A percentile compares a stretch with the other conserved stretches of the same genome.
These are phyloP conservation scores for Gerris lacustris DNA, from an alignment of 2,888 invertebrate genomes.

Conservation along the genomic window DNA sequence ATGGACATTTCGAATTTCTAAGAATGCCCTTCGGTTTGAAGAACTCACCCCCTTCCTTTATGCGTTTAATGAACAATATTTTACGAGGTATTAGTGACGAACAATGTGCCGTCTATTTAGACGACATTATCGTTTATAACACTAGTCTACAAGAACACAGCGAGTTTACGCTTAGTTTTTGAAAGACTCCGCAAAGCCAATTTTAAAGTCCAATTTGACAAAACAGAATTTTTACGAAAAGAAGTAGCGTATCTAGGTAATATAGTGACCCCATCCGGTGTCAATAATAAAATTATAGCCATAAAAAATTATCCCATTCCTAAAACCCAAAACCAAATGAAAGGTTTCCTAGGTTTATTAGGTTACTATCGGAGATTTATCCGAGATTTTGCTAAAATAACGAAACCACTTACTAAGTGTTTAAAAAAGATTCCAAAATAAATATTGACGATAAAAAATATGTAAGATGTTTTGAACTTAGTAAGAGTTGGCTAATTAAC, in stretches of 20 bases:
- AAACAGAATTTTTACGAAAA: conserved; percentile 18
- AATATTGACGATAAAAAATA: background rate
- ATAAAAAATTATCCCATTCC: conserved; percentile 18
- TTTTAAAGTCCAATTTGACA: conserved; percentile 19
- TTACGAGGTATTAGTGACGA: conserved; percentile 11
- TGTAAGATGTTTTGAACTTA: background rate
- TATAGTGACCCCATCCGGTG: conserved; percentile 15
- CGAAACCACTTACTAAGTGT: conserved; percentile 18
- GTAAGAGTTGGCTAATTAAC: background rate
- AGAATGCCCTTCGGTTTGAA: conserved; percentile 20
- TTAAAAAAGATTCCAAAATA: background rate
- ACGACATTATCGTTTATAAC: conserved; percentile 21
- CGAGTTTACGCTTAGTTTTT: conserved; percentile 15
- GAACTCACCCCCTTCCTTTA: conserved; percentile 1
- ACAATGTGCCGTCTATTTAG: conserved; percentile 18
- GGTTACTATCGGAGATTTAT: conserved; percentile 20
- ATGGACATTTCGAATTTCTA: conserved; percentile 17
- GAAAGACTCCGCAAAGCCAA: conserved; percentile 16
- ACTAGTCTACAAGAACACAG: conserved; percentile 18
- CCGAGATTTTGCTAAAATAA: conserved; percentile 10
- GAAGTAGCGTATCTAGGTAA: conserved; percentile 21
- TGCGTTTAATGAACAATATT: conserved; percentile 20
- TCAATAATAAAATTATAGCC: conserved; percentile 20
- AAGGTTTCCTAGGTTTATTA: conserved; percentile 21
- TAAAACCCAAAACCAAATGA: conserved; percentile 17